phyloP scores from a whole-genome alignment of 1,140 invertebrate genomes.

The Trissolcus basalis region DNA sequence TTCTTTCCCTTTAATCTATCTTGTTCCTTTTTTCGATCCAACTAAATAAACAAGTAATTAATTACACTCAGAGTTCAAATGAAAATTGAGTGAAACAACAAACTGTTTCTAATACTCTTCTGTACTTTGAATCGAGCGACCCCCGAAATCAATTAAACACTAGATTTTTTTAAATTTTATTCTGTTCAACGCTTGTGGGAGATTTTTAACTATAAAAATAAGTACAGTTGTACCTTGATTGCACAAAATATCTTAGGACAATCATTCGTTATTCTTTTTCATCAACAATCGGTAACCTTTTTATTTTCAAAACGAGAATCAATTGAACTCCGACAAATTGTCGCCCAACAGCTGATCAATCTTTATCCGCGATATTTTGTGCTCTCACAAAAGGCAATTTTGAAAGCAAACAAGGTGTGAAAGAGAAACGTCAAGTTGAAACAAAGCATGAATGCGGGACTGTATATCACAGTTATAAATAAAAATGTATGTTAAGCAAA shows the following conservation, averaged over 20 bases:
- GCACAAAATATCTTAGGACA: slow-evolving; percentile 25
- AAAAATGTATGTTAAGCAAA: slow-evolving; percentile 72
- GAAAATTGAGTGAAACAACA: no score
- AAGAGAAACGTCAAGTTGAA: slow-evolving; percentile 53
- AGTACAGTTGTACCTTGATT: slow-evolving; percentile 8
- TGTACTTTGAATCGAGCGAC: slow-evolving; percentile 62
- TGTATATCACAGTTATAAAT: slow-evolving; percentile 73
- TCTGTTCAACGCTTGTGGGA: slow-evolving; percentile 58
- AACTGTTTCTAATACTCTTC: slow-evolving; percentile 16
- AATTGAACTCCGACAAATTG: no score
- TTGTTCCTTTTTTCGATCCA: no score
- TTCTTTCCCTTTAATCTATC: background rate
- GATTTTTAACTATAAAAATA: slow-evolving; percentile 31
- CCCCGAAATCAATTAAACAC: slow-evolving; percentile 59
- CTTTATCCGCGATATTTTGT: slow-evolving; percentile 19
- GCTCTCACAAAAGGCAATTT: slow-evolving; percentile 33
- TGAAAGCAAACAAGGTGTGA: slow-evolving; percentile 47
- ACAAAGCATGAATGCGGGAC: slow-evolving; percentile 69
- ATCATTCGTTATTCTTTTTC: no score
- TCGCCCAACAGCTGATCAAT: background rate
- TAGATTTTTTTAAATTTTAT: slow-evolving; percentile 48
- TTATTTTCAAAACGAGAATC: no score
- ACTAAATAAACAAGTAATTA: no score
- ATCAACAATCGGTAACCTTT: no score
- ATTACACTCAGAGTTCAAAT: no score